Conservation (phyloP, 2,113 vertebrate species). For the Planiliza haematocheilus region DNA sequence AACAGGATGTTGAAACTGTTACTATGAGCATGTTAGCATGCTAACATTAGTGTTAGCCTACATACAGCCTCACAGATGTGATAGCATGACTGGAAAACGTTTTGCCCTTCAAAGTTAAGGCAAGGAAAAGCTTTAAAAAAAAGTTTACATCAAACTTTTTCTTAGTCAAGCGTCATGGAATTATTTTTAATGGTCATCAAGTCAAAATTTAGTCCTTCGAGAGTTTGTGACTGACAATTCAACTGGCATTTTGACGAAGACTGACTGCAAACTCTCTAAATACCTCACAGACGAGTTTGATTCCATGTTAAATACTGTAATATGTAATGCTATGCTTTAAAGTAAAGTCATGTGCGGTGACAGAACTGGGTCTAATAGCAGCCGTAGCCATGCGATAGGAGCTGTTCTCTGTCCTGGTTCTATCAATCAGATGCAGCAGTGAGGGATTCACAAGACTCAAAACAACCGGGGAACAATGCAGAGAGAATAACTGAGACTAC, state of each 20-base stretch:
- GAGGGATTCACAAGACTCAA: conserved; percentile 49
- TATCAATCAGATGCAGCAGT: conserved; percentile 70
- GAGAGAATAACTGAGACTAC: conserved; percentile 49
- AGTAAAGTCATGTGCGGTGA: conserved; percentile 62
- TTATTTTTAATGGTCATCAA: conserved; percentile 27
- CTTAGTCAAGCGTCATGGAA: neutral
- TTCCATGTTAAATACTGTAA: conserved; percentile 56
- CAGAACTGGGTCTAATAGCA: conserved; percentile 78
- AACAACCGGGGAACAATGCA: conserved; percentile 55
- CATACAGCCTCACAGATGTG: neutral
- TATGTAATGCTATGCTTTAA: conserved; percentile 42
- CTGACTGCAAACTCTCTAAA: conserved; percentile 20
- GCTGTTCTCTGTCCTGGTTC: conserved; percentile 70
- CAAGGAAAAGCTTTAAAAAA: neutral
- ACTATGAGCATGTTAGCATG: no score
- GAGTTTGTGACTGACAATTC: conserved; percentile 36
- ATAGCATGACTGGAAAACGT: neutral
- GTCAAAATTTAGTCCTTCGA: conserved; percentile 22
- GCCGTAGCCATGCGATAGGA: conserved; percentile 50
- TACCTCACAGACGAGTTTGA: conserved; percentile 34
- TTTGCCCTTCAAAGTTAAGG: no score
- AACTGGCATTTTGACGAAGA: conserved; percentile 8
- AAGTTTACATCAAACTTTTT: neutral
- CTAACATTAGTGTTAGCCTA: neutral
- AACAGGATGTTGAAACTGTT: no score